Evolutionary conservation across 2,888 invertebrate genomes (phyloP).

Genomic region (Tridacna crocea): DNA sequence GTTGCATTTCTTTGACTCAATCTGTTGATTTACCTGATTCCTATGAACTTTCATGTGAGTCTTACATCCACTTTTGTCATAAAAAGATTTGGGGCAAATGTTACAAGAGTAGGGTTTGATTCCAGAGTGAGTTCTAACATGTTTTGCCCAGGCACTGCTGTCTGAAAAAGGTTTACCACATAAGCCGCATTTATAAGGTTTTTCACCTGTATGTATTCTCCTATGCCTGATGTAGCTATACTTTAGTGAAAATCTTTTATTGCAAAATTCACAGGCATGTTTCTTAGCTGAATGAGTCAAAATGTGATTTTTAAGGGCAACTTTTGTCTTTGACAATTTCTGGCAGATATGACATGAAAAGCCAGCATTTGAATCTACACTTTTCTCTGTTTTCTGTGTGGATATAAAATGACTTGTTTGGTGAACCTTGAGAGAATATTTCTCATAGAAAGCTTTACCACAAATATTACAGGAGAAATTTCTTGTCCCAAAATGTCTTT

Average conservation of each 20-base stretch:
- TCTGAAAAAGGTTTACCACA: conserved; percentile 60
- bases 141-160: conserved; percentile 62
- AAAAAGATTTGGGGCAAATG: conserved; percentile 55
- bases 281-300: conserved; percentile 59
- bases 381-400: conserved; percentile 50
- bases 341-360: conserved; percentile 58
- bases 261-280: conserved; percentile 59
- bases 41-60: conserved; percentile 51
- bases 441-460: conserved; percentile 62
- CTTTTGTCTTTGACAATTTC: conserved; percentile 58
- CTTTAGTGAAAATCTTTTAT: conserved; percentile 58
- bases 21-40: not conserved
- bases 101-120: conserved; percentile 59
- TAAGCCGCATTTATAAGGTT: conserved; percentile 56
- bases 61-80: conserved; percentile 52
- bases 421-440: conserved; percentile 60
- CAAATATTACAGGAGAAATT: conserved; percentile 59
- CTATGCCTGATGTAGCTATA: conserved; percentile 60
- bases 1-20: conserved; percentile 30
- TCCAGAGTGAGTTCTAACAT: conserved; percentile 54
- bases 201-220: conserved; percentile 63
- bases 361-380: conserved; percentile 47
- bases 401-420: conserved; percentile 59
- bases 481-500: conserved; percentile 53
- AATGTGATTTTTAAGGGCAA: conserved; percentile 58